phyloP scores from a whole-genome alignment of 2,797 vertebrate genomes.

The Petrocephalus schoutedeni region DNA sequence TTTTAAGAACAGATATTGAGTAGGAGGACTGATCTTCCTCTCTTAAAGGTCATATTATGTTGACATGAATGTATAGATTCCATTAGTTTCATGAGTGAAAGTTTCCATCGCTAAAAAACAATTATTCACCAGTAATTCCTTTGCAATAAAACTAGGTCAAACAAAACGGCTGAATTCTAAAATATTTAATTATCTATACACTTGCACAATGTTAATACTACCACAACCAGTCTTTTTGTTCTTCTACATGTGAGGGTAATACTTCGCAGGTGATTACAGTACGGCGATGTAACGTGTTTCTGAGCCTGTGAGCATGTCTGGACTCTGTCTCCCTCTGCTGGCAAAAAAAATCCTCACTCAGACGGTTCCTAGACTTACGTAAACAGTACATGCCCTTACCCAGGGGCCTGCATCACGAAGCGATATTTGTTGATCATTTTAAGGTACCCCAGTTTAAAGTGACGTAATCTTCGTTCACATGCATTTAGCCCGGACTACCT shows the following conservation, averaged over 20 bases:
- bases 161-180: not conserved
- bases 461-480: not conserved
- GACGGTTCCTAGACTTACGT: too few relatives aligned
- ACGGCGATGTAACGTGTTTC: not conserved
- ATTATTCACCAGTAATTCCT: not conserved
- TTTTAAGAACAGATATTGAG: not conserved
- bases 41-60: not conserved
- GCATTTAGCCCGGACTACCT: not conserved
- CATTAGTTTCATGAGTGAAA: not conserved
- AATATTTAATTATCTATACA: not conserved
- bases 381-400: not conserved
- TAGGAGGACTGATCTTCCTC: not conserved
- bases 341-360: not conserved
- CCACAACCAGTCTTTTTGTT: not conserved
- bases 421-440: not conserved
- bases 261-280: not conserved
- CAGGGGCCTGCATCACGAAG: not conserved
- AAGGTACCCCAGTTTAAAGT: not conserved
- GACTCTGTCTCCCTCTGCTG: constrained; percentile 9
- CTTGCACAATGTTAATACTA: not conserved
- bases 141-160: not conserved
- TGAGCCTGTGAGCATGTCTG: not conserved
- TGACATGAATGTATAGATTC: not conserved
- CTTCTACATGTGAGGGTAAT: not conserved
- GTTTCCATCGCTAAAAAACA: not conserved